A percentile compares a stretch with the other conserved stretches of the same genome.
Conservation (phyloP, 2,888 invertebrate species). For the Stenichneumon culpator region DNA sequence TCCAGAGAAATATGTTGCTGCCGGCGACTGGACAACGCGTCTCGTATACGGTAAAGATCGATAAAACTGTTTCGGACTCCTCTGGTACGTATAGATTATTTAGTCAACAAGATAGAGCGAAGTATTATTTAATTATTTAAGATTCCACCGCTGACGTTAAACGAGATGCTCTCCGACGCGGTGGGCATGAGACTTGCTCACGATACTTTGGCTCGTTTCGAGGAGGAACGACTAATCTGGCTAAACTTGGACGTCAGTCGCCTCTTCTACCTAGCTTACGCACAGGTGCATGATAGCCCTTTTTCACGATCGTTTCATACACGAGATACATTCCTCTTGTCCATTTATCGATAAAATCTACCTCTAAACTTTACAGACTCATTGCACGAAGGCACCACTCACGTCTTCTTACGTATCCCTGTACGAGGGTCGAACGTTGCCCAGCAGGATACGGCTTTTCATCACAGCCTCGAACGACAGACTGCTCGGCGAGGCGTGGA, state of each 20-base stretch:
- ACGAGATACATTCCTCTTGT: background rate
- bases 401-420: slow-evolving; percentile 75
- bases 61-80: background rate
- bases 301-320: background rate
- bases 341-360: slow-evolving; percentile 16
- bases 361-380: slow-evolving; percentile 71
- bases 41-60: slow-evolving; percentile 69
- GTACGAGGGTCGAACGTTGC: slow-evolving; percentile 74
- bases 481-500: slow-evolving; percentile 73
- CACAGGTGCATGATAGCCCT: slow-evolving; percentile 75
- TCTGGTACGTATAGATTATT: background rate
- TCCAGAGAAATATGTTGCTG: slow-evolving; percentile 68
- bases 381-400: slow-evolving; percentile 77
- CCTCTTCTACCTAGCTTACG: slow-evolving; percentile 77
- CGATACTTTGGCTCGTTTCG: slow-evolving; percentile 76
- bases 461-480: slow-evolving; percentile 70
- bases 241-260: slow-evolving; percentile 71
- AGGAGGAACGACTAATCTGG: slow-evolving; percentile 74
- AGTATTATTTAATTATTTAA: slow-evolving; percentile 50
- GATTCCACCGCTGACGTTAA: slow-evolving; percentile 74
- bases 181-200: slow-evolving; percentile 77
- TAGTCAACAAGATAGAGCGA: background rate
- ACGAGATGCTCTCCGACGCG: slow-evolving; percentile 77
- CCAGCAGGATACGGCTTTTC: slow-evolving; percentile 74
- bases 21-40: slow-evolving; percentile 71